These are phyloP conservation scores for Eolophus roseicapilla DNA, from an alignment of 2,113 vertebrate genomes.

Conservation along the genomic window DNA sequence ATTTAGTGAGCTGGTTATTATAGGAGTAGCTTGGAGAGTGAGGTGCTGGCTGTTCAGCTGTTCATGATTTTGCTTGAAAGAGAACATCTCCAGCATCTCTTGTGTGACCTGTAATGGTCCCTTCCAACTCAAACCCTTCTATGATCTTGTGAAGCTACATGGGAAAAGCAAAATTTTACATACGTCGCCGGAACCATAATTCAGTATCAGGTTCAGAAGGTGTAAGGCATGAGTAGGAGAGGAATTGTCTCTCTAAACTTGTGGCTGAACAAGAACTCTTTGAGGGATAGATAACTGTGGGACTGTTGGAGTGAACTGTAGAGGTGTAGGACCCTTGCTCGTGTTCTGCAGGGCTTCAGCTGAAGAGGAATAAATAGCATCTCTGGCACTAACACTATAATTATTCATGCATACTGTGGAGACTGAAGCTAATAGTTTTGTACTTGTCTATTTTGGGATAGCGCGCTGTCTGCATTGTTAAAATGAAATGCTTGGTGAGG, in stretches of 20 bases:
- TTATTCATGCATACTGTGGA: background rate
- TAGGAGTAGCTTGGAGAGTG: background rate
- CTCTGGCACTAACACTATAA: background rate
- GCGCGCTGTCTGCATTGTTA: background rate
- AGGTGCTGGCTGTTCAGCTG: background rate
- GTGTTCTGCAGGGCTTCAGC: background rate
- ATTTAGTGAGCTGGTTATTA: background rate
- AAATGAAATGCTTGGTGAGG: background rate
- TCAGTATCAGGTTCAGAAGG: background rate
- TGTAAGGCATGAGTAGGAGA: background rate
- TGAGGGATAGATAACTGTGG: background rate
- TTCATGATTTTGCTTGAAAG: background rate
- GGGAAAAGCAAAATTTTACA: background rate
- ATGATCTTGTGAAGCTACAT: fast-evolving
- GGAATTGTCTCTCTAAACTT: background rate
- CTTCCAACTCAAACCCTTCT: background rate
- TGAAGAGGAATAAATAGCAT: background rate
- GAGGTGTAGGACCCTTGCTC: background rate
- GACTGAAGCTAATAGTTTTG: background rate
- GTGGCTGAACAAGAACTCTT: background rate
- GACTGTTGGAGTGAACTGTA: fast-evolving
- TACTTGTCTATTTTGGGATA: background rate
- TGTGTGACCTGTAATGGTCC: background rate
- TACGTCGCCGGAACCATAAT: fast-evolving
- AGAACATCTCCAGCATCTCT: background rate